Evolutionary conservation across 2,888 invertebrate species (phyloP).

Genomic region (Drosophila melanocephala): DNA sequence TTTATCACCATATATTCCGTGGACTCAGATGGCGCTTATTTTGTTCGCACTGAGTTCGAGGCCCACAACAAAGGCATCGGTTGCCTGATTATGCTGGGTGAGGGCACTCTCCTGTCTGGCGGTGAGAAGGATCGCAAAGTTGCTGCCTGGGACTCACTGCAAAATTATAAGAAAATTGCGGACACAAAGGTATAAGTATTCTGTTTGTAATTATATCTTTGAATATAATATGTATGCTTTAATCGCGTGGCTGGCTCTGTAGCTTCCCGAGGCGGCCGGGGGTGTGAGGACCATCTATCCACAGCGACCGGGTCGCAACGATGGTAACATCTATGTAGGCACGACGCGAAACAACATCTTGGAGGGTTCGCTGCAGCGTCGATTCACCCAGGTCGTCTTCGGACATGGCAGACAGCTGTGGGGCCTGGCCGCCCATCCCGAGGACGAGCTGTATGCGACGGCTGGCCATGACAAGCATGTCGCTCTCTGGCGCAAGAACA

Average conservation of each 20-base stretch:
- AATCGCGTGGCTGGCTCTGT: background rate
- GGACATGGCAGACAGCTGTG: constrained; percentile 95
- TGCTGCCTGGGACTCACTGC: constrained; percentile 96
- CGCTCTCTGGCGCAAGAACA: constrained; percentile 95
- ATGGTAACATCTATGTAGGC: constrained; percentile 96
- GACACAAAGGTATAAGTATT: constrained; percentile 90
- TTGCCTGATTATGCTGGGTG: constrained; percentile 94
- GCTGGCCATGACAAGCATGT: constrained; percentile 96
- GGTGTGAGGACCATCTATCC: constrained; percentile 95
- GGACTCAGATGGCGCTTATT: constrained; percentile 95
- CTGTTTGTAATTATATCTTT: background rate
- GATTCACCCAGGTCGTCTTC: constrained; percentile 94
- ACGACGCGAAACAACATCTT: constrained; percentile 95
- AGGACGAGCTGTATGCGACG: constrained; percentile 95
- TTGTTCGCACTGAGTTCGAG: constrained; percentile 95
- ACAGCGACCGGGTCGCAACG: constrained; percentile 93
- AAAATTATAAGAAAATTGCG: constrained; percentile 95
- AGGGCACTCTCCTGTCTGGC: constrained; percentile 95
- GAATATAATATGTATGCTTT: background rate
- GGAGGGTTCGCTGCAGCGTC: constrained; percentile 94
- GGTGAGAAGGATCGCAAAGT: constrained; percentile 96
- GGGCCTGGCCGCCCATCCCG: constrained; percentile 95
- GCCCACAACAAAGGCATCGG: constrained; percentile 95
- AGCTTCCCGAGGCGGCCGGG: constrained; percentile 95
- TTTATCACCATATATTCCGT: constrained; percentile 96